phyloP scores from a whole-genome alignment of 2,113 vertebrate species.

The Pseudolaguvia tuberculata region DNA sequence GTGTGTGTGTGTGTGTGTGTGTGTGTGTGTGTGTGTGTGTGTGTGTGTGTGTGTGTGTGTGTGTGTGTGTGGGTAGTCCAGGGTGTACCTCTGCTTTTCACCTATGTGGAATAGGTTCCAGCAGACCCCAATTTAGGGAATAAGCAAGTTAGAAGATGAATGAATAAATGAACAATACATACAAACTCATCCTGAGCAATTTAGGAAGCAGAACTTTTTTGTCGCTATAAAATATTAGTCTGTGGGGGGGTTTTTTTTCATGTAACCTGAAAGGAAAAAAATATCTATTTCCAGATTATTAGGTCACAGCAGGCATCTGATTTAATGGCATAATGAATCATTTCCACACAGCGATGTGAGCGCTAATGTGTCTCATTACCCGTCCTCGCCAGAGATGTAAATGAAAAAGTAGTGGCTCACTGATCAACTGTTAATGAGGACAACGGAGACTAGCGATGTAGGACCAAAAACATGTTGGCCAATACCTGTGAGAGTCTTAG shows the following conservation, averaged over 20 bases:
- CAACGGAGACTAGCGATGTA: constrained; percentile 5
- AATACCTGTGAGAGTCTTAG: not conserved
- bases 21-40: no score
- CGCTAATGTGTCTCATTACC: constrained; percentile 29
- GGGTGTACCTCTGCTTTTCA: no score
- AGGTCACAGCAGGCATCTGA: not conserved
- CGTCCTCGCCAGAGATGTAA: constrained; percentile 22
- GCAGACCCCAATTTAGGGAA: no score
- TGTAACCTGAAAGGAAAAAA: not conserved
- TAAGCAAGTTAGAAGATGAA: no score
- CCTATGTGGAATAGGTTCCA: no score
- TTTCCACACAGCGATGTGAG: constrained; percentile 6
- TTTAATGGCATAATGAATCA: constrained; percentile 31
- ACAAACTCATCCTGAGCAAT: not conserved
- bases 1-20: no score
- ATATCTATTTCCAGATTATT: not conserved
- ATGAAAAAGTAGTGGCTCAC: constrained; percentile 16
- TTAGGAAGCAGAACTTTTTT: constrained; percentile 2
- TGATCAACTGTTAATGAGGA: constrained; percentile 15
- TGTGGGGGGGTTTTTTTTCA: constrained; percentile 1
- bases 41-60: no score
- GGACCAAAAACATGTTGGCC: not conserved
- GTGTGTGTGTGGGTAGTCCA: no score
- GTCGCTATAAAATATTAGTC: not conserved
- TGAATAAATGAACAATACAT: not conserved